Evolutionary conservation across 2,888 invertebrate genomes (phyloP).

Genomic region (Synanthedon formicaeformis): DNA sequence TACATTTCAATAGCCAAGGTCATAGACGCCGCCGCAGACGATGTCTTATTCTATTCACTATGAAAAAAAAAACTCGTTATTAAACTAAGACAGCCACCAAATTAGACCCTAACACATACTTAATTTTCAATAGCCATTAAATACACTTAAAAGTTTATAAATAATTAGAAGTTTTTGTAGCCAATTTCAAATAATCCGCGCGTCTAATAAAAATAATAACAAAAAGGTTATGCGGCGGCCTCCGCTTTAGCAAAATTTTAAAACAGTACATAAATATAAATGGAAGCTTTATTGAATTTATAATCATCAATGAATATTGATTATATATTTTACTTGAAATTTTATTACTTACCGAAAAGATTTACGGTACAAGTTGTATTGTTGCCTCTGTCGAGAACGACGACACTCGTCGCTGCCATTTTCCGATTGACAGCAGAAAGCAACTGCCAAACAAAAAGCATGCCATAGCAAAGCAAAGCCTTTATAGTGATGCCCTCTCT

Average conservation of each 20-base stretch:
- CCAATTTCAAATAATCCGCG: conserved; percentile 55
- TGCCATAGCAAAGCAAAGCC: neutral
- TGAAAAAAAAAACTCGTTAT: conserved; percentile 46
- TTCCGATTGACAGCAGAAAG: conserved; percentile 64
- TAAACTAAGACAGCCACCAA: conserved; percentile 23
- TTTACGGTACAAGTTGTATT: conserved; percentile 97
- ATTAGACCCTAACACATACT: neutral
- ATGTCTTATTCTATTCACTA: conserved; percentile 61
- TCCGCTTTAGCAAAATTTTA: neutral
- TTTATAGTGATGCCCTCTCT: neutral
- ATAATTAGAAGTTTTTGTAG: neutral
- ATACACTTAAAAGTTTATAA: neutral
- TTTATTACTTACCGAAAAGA: conserved; percentile 85
- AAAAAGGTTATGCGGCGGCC: conserved; percentile 39
- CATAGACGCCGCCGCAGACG: conserved; percentile 57
- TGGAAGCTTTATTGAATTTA: conserved; percentile 5
- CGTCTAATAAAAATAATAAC: conserved; percentile 37
- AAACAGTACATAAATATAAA: neutral
- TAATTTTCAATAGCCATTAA: neutral
- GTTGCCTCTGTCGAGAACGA: conserved; percentile 94
- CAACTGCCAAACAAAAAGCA: conserved; percentile 36
- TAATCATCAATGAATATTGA: conserved; percentile 7
- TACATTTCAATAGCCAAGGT: conserved; percentile 70
- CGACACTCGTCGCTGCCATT: conserved; percentile 92
- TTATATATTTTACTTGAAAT: conserved; percentile 1